Evolutionary conservation across 2,113 vertebrate species (phyloP).

Genomic region (Uria aalge): DNA sequence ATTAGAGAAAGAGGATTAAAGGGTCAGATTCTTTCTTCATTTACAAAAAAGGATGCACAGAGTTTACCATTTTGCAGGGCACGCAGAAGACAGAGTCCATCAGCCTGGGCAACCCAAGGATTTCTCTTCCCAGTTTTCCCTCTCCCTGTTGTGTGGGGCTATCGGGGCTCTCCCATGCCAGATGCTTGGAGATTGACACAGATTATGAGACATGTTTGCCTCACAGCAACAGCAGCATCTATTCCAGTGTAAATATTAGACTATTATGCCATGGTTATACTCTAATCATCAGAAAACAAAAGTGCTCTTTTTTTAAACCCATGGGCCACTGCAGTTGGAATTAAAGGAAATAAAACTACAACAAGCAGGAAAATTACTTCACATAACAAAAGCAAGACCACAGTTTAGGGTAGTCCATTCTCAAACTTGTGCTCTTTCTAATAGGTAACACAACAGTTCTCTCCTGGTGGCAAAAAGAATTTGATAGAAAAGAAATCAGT

Average conservation of each 20-base stretch:
- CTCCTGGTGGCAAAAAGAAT: not conserved
- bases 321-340: not conserved
- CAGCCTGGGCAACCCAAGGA: not conserved
- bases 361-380: not conserved
- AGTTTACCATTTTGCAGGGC: not conserved
- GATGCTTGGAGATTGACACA: not conserved
- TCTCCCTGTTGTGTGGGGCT: not conserved
- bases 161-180: fast-evolving
- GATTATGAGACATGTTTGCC: not conserved
- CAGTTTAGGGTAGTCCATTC: not conserved
- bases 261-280: not conserved
- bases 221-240: not conserved
- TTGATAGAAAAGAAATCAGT: not conserved
- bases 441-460: not conserved
- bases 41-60: not conserved
- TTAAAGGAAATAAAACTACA: not conserved
- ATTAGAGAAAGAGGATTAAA: not conserved
- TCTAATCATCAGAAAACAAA: not conserved
- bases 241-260: not conserved
- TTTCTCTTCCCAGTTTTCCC: not conserved
- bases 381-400: not conserved
- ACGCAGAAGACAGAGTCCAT: not conserved
- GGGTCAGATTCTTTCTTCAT: not conserved
- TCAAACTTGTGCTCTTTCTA: not conserved
- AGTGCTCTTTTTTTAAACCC: not conserved